These are phyloP conservation scores for Sesamia nonagrioides DNA, from an alignment of 1,140 invertebrate species.

Conservation along the genomic window DNA sequence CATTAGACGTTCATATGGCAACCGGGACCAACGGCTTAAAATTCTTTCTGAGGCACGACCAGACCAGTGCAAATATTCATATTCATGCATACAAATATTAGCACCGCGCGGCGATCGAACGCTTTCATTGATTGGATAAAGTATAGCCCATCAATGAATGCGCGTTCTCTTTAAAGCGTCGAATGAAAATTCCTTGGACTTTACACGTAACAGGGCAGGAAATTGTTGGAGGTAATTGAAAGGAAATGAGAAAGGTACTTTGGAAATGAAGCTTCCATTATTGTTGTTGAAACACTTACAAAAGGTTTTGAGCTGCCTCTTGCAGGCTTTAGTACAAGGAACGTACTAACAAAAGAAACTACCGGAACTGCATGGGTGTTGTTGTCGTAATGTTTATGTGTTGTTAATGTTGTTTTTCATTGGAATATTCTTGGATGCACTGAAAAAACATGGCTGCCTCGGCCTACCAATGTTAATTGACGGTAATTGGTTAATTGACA, in stretches of 20 bases:
- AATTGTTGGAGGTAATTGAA: conserved; percentile 29
- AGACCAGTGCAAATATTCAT: too few species aligned
- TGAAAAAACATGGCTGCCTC: too few species aligned
- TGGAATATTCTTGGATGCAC: too few species aligned
- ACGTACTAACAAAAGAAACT: not conserved
- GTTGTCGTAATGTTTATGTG: not conserved
- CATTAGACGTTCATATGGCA: too few species aligned
- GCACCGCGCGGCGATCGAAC: too few species aligned
- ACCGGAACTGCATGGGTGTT: not conserved
- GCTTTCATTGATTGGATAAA: too few species aligned
- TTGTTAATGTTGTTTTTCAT: too few species aligned
- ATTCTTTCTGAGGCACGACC: too few species aligned
- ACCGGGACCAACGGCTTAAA: too few species aligned
- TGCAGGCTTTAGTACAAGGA: not conserved
- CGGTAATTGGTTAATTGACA: too few species aligned
- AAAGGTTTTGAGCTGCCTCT: not conserved
- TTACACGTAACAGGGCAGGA: conserved; percentile 3
- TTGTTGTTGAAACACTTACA: conserved; percentile 8
- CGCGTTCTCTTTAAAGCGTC: not conserved
- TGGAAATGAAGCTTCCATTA: not conserved
- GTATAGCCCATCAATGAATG: not conserved
- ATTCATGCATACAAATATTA: too few species aligned
- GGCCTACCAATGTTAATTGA: too few species aligned
- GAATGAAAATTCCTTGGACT: not conserved
- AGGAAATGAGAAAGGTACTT: not conserved